Base-by-base conservation (phyloP, 2,113 vertebrate species). In the Hemichromis elongatus region DNA sequence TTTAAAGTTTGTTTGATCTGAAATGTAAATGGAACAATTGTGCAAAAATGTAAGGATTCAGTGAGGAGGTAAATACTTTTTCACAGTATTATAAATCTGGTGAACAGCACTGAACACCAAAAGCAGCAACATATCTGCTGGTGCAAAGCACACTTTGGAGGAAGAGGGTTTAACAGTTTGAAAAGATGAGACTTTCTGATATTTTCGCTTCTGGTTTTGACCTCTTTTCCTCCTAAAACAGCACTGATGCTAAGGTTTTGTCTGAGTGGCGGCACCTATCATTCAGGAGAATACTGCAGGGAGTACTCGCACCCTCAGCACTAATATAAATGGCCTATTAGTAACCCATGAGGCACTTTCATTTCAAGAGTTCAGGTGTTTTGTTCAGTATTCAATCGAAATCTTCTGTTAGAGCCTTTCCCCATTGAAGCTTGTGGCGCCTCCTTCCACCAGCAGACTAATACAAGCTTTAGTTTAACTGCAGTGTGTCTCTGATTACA, bases 381-480 rank as follows among this genome's bases (percentile, higher is more conserved):
- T 81, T 57, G 45, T 33, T 82, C 50, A 24, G 55, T 79, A 77
- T 85, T 89, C 79, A 83, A 81, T 45, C 61, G 21, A 84, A 88
- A 83, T 81, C 30, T 83, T 57, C 42, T 26, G 19, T 77, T 33
- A 68, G 63, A 14, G 28, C 2, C 68, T 79, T 88, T 57, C 54
- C 10, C 70, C 45, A 24, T 28, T 40, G 83, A 81, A 79, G 30
- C n/a, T 33, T 78, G 63, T 26, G 14, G 18, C 6, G 24, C 80
- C 13, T 68, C 83, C 45, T 78, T 37, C 61, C 47, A 37, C 40
- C 7, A 52, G 47, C 81, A 52, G 80, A 61, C 84, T 50, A 61
- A 86, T 40, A 79, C 54, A 21, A 83, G 80, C 88, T 30, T 8
- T 13, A 54, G 40, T 77, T 91, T 86, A 80, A 87, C 83, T 83